Conservation (phyloP, 2,888 invertebrate genomes). For the Electrophaes corylata region DNA sequence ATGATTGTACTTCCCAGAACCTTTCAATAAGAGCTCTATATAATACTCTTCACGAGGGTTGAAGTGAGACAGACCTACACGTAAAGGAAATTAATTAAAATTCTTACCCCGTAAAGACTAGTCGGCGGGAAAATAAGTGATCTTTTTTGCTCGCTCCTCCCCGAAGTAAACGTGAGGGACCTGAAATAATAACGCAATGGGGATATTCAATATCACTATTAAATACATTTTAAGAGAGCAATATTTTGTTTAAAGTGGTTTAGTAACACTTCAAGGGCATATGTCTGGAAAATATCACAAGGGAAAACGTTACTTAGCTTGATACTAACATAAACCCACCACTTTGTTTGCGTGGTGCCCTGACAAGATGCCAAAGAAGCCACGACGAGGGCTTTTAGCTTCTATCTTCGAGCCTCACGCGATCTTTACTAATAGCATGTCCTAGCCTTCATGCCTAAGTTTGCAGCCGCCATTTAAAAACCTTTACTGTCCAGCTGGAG, state of each 20-base stretch:
- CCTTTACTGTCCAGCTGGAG: no score
- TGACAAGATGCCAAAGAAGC: no score
- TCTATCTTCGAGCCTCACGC: no score
- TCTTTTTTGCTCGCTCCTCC: slow-evolving; percentile 63
- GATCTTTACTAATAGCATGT: no score
- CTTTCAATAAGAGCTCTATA: no score
- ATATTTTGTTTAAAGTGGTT: neutral
- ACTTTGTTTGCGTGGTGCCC: no score
- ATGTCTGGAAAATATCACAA: neutral
- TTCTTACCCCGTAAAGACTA: slow-evolving; percentile 75
- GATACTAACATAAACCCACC: neutral
- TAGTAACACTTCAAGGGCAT: neutral
- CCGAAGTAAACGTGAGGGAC: slow-evolving; percentile 43
- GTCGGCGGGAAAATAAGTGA: slow-evolving; percentile 71
- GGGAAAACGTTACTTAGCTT: neutral
- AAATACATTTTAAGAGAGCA: slow-evolving; percentile 1
- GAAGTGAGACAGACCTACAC: neutral
- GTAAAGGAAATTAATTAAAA: slow-evolving; percentile 19
- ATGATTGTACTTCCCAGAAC: no score
- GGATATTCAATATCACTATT: slow-evolving; percentile 12
- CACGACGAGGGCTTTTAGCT: no score
- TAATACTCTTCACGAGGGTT: no score
- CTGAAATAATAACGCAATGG: slow-evolving; percentile 43
- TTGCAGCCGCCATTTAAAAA: no score
- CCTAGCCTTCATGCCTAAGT: no score